phyloP scores from a whole-genome alignment of 2,113 vertebrate genomes.

The Otis tarda region DNA sequence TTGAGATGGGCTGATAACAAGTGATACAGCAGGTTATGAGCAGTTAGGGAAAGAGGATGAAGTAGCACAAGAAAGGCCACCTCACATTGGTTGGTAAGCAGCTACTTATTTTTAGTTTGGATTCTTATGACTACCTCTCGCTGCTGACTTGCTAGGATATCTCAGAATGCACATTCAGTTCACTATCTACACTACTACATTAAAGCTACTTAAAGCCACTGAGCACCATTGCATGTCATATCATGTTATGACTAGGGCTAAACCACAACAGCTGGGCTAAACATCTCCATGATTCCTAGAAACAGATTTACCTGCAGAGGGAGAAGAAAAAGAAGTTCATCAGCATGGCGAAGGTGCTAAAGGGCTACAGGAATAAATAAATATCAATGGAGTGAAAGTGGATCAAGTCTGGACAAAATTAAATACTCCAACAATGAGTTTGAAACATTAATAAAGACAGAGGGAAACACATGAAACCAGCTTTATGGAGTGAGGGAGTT shows the following conservation, averaged over 20 bases:
- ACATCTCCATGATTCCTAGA: not conserved
- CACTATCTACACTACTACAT: not conserved
- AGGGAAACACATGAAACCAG: not conserved
- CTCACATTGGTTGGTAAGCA: rapidly evolving
- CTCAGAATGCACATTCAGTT: not conserved
- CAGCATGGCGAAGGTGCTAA: not conserved
- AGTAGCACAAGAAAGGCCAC: not conserved
- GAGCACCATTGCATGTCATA: not conserved
- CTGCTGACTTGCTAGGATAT: not conserved
- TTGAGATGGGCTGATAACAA: constrained; percentile 1
- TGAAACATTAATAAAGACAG: not conserved
- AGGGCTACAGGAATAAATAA: not conserved
- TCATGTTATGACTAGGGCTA: not conserved
- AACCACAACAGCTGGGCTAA: not conserved
- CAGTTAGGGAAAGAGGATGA: not conserved
- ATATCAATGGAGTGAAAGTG: not conserved
- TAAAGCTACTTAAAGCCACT: not conserved
- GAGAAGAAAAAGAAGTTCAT: not conserved
- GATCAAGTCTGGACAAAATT: not conserved
- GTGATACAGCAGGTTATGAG: constrained; percentile 8
- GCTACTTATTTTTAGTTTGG: not conserved
- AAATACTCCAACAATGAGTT: not conserved
- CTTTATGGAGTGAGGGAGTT: not conserved
- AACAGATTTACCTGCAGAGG: not conserved
- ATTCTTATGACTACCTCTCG: not conserved